Conservation (phyloP, 2,113 vertebrate genomes). For the Heterochromis multidens region DNA sequence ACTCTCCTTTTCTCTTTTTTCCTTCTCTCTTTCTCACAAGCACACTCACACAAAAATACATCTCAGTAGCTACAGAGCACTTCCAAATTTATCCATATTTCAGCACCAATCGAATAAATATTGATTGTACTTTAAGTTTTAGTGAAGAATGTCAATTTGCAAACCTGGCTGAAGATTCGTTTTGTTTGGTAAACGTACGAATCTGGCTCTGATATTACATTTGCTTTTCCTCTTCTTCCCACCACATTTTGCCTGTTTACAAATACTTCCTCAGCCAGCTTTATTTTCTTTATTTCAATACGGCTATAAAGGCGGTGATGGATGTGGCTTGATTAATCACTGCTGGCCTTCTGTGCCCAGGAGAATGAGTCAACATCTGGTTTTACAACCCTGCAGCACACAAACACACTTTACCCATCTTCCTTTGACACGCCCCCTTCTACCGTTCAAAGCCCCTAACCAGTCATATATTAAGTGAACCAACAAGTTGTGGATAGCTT, state of each 20-base stretch:
- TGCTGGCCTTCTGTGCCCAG: constrained; percentile 14
- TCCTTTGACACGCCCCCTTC: constrained; percentile 11
- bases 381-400: constrained; percentile 28
- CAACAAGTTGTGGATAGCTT: constrained; percentile 55
- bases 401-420: not conserved
- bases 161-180: constrained; percentile 23
- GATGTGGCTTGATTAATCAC: constrained; percentile 39
- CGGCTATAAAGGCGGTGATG: constrained; percentile 52
- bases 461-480: constrained; percentile 57
- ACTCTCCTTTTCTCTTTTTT: constrained; percentile 13
- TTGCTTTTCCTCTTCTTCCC: constrained; percentile 19
- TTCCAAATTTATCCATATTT: constrained; percentile 15
- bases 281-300: constrained; percentile 44
- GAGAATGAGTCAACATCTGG: constrained; percentile 65
- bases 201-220: constrained; percentile 7
- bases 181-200: constrained; percentile 39
- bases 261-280: constrained; percentile 37
- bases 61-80: not conserved
- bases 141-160: constrained; percentile 19
- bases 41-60: not conserved
- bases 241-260: constrained; percentile 46
- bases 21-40: not conserved
- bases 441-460: constrained; percentile 19
- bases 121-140: not conserved
- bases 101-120: not conserved